phyloP scores from a whole-genome alignment of 2,797 vertebrate genomes.

The Danio albolineatus region DNA sequence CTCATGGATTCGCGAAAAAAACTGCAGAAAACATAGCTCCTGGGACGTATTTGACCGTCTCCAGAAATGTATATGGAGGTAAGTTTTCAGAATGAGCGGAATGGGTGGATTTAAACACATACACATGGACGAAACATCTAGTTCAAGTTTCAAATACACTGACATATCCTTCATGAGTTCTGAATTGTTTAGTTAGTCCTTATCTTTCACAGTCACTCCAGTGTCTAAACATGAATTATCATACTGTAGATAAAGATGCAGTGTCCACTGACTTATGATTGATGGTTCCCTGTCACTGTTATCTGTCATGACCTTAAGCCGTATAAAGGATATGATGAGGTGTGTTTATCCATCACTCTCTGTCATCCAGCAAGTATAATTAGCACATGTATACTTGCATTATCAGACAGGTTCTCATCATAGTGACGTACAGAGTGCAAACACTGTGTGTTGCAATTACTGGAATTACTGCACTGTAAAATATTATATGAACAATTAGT shows the following conservation, averaged over 20 bases:
- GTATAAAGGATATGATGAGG: neutral
- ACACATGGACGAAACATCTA: too few species aligned
- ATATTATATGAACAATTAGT: too few species aligned
- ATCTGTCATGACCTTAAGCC: constrained; percentile 1
- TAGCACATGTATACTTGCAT: neutral
- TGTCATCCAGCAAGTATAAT: neutral
- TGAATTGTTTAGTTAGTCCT: neutral
- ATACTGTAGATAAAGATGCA: neutral
- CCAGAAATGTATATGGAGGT: too few species aligned
- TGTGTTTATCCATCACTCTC: neutral
- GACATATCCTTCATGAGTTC: neutral
- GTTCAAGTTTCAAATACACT: neutral
- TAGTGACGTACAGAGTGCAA: neutral
- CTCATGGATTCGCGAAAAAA: too few species aligned
- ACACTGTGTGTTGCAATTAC: neutral
- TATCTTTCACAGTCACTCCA: neutral
- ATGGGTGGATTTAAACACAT: too few species aligned
- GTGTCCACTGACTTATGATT: neutral
- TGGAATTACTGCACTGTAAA: neutral
- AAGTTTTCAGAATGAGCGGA: too few species aligned
- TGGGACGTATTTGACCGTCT: too few species aligned
- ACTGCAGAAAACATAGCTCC: too few species aligned
- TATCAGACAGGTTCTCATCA: neutral
- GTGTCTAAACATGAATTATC: neutral
- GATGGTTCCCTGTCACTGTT: neutral